Evolutionary conservation across 2,113 vertebrate genomes (phyloP).

Genomic region (Notarius quadriscutis): DNA sequence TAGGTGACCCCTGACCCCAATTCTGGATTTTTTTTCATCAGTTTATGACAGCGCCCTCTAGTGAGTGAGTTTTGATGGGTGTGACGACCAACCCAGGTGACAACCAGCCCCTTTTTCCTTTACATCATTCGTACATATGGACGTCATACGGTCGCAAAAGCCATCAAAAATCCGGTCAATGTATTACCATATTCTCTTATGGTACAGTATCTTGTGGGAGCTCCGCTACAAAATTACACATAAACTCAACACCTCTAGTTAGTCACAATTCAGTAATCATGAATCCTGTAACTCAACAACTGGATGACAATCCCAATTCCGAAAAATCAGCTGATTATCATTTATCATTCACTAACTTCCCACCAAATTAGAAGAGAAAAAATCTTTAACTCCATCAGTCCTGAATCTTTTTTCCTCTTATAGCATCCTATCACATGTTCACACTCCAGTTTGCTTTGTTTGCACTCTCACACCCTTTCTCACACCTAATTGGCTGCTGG

Average conservation of each 20-base stretch:
- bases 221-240: neutral
- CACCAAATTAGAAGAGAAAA: neutral
- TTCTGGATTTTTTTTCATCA: too few species aligned
- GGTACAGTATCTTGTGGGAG: too few species aligned
- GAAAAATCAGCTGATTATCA: neutral
- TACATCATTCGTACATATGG: too few species aligned
- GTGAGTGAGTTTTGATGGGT: too few species aligned
- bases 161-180: too few species aligned
- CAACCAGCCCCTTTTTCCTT: too few species aligned
- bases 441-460: neutral
- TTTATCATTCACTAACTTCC: neutral
- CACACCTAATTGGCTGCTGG: slow-evolving; percentile 12
- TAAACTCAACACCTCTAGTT: too few species aligned
- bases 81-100: too few species aligned
- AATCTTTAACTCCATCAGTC: neutral
- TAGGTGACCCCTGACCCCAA: too few species aligned
- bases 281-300: neutral
- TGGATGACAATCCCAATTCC: neutral
- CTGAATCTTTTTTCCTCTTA: neutral
- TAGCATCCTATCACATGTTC: neutral
- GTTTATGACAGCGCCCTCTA: too few species aligned
- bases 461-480: neutral
- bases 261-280: neutral
- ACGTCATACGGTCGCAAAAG: too few species aligned
- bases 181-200: too few species aligned